These are phyloP conservation scores for Tragelaphus scriptus DNA, from an alignment of 2,113 vertebrate species.

Conservation along the genomic window DNA sequence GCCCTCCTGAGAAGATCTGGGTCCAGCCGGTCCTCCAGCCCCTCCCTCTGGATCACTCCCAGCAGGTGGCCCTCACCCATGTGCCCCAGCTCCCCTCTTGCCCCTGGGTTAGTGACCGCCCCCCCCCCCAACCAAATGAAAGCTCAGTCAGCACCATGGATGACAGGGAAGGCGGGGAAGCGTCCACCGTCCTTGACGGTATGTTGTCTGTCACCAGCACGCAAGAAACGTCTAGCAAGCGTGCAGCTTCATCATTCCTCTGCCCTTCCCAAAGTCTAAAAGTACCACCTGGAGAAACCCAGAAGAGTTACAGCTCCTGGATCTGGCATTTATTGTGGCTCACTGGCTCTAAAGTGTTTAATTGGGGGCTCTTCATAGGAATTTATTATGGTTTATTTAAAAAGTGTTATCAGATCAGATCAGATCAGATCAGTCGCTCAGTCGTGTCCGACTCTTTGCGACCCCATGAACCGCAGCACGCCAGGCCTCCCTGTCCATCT, in stretches of 20 bases:
- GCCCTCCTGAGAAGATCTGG: neutral
- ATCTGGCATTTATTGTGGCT: neutral
- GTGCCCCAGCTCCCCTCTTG: neutral
- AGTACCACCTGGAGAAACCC: conserved; percentile 2
- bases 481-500: no score
- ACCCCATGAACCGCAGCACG: no score
- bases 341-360: neutral
- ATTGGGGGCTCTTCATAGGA: neutral
- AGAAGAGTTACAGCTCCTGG: neutral
- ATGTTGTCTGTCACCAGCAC: neutral
- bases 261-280: neutral
- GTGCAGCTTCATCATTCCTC: neutral
- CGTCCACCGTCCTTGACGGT: neutral
- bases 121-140: neutral
- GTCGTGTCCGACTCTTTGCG: no score
- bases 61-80: neutral
- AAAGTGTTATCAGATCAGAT: no score
- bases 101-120: neutral
- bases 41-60: no score
- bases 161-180: neutral
- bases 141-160: neutral
- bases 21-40: neutral
- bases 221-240: neutral
- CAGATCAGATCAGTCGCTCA: no score
- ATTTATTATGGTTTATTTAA: neutral